Base-by-base conservation (phyloP, 53 echinoderm and acorn worm genomes). In the Glandiceps talaboti region DNA sequence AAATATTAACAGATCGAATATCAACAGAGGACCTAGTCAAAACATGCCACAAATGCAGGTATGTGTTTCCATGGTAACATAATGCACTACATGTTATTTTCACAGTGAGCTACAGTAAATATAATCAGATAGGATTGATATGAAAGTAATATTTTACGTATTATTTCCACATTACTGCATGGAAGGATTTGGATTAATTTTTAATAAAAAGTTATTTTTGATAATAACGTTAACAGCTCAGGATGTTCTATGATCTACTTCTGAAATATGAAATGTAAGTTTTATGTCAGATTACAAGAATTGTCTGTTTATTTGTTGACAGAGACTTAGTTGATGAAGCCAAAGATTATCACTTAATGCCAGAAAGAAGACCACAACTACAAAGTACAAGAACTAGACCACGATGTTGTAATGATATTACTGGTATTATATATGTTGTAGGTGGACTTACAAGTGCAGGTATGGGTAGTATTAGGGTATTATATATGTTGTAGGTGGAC, bases 281-380 rank as follows among this genome's bases (percentile, higher is more conserved):
- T 28, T 28, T 25, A 27, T 25, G 27, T 12, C 45, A 1, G 30
- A 10, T 83, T 30, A n/a, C 33, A 29, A n/a, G 29, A 31, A 75
- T 25, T 75, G 75, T n/a, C n/a, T 28, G 29, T 77, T 78, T 78
- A 14, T 32, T 72, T 78, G 33, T 31, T 6, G 29, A 29, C 78
- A 96, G 97, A 85, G 97, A 96, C 78, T 84, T 96, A 29, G 90
- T 96, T 30, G 97, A 96, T 82, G 97, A 96, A 89, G 97, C 97
- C 33, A 90, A 91, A 82, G 97, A 96, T 76, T 96, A 93, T 75
- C 97, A 96, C 77, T 82, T 96, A 29, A 87, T 96, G 87, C 97
- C 97, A 14, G 97, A 96, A 33, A 86, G 97, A 73, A 79, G 97
- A 25, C 79, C 90, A 29, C 84, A 87, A 74, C 83, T 96, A 28